Evolutionary conservation across 2,797 vertebrate genomes (phyloP).

Genomic region (Typhlichthys eigenmanni): DNA sequence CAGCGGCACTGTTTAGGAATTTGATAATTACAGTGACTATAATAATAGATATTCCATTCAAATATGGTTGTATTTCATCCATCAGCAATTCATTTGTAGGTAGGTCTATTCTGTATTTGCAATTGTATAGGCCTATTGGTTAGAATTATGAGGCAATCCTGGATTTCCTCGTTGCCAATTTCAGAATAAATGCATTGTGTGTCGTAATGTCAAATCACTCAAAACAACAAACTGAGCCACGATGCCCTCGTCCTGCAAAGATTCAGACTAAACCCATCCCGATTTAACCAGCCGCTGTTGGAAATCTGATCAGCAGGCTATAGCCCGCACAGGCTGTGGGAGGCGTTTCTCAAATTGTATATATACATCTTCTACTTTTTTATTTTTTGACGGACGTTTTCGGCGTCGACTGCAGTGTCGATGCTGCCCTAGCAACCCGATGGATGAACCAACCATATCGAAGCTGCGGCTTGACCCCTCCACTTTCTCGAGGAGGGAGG

Average conservation of each 20-base stretch:
- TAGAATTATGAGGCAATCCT: no score
- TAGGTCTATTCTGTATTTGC: no score
- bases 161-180: not conserved
- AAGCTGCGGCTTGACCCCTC: slow-evolving; percentile 14
- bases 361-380: slow-evolving; percentile 16
- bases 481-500: slow-evolving; percentile 4
- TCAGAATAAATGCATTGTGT: not conserved
- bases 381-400: slow-evolving; percentile 44
- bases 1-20: no score
- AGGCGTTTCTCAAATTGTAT: not conserved
- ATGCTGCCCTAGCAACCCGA: slow-evolving; percentile 70
- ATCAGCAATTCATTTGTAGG: no score
- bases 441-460: slow-evolving; percentile 50
- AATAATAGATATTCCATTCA: no score
- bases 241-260: slow-evolving; percentile 27
- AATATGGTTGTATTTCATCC: no score
- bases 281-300: not conserved
- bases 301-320: slow-evolving; percentile 24
- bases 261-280: slow-evolving; percentile 18
- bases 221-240: slow-evolving; percentile 63
- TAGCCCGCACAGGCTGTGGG: not conserved
- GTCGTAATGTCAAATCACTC: not conserved
- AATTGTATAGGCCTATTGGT: no score
- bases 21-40: no score
- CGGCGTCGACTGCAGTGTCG: slow-evolving; percentile 36